Base-by-base conservation (phyloP, 2,888 invertebrate genomes). In the Drosophila siamana region DNA sequence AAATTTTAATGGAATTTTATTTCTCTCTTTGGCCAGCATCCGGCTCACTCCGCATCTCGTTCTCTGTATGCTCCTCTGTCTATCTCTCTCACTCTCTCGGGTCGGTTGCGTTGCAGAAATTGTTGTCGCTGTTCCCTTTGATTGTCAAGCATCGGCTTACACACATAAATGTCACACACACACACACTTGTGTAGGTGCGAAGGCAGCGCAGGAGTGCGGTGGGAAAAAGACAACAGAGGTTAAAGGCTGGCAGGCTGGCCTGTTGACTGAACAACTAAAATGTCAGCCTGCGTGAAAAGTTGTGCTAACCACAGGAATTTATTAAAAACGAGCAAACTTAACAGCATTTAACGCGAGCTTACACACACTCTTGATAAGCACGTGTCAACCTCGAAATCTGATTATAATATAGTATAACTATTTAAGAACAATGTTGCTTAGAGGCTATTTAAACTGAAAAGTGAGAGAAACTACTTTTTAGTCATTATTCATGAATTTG, bases 1-100 rank as follows among this genome's bases (percentile, higher is more conserved):
- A 86, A 88, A 84, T 86, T 88, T 88, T 88, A 84, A 88, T 88
- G 75, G 88, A 88, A 88, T 88, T 88, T 78, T 75, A 79, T 84
- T 83, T 80, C 36, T 33, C 19, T 51, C 40, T 54, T 38, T 43
- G 48, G 52, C 47, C 38, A 33, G 26, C 16, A 38, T 16, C 7
- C 59, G n/a, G n/a, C n/a, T n/a, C n/a, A n/a, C n/a, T n/a, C 19
- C 19, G 19, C 19, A 19, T n/a, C n/a, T n/a, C n/a, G n/a, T n/a
- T n/a, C n/a, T n/a, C n/a, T n/a, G n/a, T n/a, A n/a, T n/a, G n/a
- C 19, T 19, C 44, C 40, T 26, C 55, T 54, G 33, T 38, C 8
- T 24, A 26, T 47, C 46, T 48, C 30, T 26, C 44, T 30, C 9
- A 19, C 40, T 54, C 76, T 54, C 61, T 50, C 28, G 36, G 74